phyloP scores from a whole-genome alignment of 2,797 vertebrate genomes.

The Threskiornis aethiopicus region DNA sequence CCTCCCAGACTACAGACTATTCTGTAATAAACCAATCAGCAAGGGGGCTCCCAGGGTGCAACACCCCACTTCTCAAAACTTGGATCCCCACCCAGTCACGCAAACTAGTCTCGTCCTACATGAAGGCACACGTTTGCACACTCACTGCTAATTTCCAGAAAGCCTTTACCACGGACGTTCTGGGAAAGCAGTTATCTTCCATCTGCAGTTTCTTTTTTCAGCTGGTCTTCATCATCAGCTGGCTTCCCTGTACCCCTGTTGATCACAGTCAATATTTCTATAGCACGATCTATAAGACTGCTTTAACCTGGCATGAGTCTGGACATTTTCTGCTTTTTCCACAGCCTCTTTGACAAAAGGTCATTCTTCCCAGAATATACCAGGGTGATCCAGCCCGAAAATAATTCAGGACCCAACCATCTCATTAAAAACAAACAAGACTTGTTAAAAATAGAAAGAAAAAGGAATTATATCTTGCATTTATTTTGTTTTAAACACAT shows the following conservation, averaged over 20 bases:
- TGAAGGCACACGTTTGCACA: background rate
- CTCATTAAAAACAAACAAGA: slow-evolving; percentile 16
- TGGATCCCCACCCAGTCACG: background rate
- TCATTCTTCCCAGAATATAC: slow-evolving; percentile 24
- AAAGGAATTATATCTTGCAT: background rate
- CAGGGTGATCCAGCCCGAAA: background rate
- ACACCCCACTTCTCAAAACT: slow-evolving; percentile 17
- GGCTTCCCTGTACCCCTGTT: background rate
- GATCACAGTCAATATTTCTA: slow-evolving; percentile 44
- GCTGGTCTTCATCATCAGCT: slow-evolving; percentile 38
- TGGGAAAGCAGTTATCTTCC: slow-evolving; percentile 5
- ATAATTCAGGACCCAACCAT: background rate
- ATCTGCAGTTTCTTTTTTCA: slow-evolving; percentile 43
- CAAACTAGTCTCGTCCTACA: background rate
- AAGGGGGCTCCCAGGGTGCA: background rate
- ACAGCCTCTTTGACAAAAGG: background rate
- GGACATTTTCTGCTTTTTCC: background rate
- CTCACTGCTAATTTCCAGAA: background rate
- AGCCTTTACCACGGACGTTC: background rate
- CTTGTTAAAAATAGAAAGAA: background rate
- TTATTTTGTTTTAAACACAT: background rate
- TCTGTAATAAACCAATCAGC: background rate
- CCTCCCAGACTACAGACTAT: background rate
- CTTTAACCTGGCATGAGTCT: background rate
- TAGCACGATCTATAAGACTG: background rate